phyloP scores from a whole-genome alignment of 2,888 invertebrate species.

The Augiades crinisus region DNA sequence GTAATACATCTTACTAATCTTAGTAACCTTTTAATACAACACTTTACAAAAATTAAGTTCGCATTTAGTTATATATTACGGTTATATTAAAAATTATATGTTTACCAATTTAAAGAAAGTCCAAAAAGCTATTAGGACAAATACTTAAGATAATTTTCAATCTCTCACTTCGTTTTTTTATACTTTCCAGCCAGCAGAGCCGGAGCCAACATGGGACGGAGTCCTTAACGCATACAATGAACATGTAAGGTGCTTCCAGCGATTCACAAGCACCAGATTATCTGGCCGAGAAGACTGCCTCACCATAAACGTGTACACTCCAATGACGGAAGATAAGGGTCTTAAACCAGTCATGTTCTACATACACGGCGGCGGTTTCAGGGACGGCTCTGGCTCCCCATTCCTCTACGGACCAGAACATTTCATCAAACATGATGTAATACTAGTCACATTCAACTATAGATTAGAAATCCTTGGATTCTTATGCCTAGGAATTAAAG shows the following conservation, averaged over 20 bases:
- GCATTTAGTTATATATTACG: no score
- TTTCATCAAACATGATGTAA: conserved; percentile 54
- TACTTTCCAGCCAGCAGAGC: conserved; percentile 53
- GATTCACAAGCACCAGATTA: conserved; percentile 47
- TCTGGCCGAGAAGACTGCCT: conserved; percentile 64
- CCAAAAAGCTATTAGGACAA: no score
- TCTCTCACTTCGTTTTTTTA: no score
- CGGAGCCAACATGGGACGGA: conserved; percentile 54
- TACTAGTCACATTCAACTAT: conserved; percentile 67
- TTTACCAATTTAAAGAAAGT: no score
- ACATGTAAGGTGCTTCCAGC: conserved; percentile 59
- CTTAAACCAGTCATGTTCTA: conserved; percentile 67
- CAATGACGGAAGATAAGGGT: conserved; percentile 33
- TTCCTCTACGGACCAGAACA: conserved; percentile 67
- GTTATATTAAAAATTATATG: no score
- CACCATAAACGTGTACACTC: conserved; percentile 62
- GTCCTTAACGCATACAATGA: conserved; percentile 55
- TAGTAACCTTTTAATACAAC: no score
- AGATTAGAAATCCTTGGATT: conserved; percentile 68
- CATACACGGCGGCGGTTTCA: conserved; percentile 72
- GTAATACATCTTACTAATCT: no score
- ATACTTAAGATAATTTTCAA: no score
- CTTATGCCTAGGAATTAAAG: conserved; percentile 61
- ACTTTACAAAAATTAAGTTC: no score
- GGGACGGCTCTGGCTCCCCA: conserved; percentile 63